Base-by-base conservation (phyloP, 2,797 vertebrate species). In the Hemibagrus guttatus region DNA sequence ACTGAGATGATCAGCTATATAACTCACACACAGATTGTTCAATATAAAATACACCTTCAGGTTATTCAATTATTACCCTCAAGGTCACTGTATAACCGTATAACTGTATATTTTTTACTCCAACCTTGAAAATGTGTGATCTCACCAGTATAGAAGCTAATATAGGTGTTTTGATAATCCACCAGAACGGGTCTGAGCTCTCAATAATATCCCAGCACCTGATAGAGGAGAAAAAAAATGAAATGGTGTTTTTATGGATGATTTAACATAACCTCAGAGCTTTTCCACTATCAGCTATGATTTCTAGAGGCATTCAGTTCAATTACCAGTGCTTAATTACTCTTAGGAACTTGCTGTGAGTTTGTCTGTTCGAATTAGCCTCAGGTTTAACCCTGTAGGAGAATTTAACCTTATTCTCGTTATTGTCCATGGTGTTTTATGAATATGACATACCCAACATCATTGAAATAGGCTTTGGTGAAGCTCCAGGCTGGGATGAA, bases 151-250 rank as follows among this genome's bases (percentile, higher is more conserved):
- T 98, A 85, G 97, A 99, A 46, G 96, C 93, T 92, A 98, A 93
- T 94, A 99, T 98, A 26, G 98, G 98, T 9, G 94, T 95, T 94
- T 97, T 98, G 92, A 99, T 98, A 93, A 99, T 99, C 98, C 97
- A 99, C 98, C 98, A 99, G 89, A 96, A 94, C 0, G 95, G 90
- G 88, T 97, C 96, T 0, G 94, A 94, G 82, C 90, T 94, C 87
- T 96, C 93, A 59, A 98, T 97, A 87, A 96, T 93, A 91, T 98
- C 95, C 98, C 98, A 99, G 95, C 98, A 99, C 89, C 98, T 99
- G 90, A 31, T 88, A 71, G 61, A 52, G 7, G 19, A 0, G 4
- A 11, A 0, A 82, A 75, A 89, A 87, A 89, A 80, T 52, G 16
- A 31, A 90, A 91, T 5, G n/a, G 3, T 19, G 7, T 46, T 84